Evolutionary conservation across 2,888 invertebrate genomes (phyloP).

Genomic region (Protonemura montana): DNA sequence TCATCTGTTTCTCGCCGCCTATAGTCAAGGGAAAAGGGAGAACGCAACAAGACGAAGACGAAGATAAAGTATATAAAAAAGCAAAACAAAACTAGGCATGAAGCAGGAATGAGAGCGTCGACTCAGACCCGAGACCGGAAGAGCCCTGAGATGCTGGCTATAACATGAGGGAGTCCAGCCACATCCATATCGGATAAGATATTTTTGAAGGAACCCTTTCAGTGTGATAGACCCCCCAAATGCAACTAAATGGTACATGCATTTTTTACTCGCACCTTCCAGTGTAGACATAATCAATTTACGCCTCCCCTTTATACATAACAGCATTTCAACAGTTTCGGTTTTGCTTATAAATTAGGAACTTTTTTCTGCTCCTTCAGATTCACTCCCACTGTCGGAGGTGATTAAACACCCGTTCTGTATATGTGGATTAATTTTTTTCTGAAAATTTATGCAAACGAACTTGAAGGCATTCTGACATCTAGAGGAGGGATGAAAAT

Average conservation of each 20-base stretch:
- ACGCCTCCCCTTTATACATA: not conserved
- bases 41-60: not conserved
- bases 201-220: constrained; percentile 18
- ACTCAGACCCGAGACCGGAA: not conserved
- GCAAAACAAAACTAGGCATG: constrained; percentile 20
- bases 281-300: constrained; percentile 20
- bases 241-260: constrained; percentile 32
- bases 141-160: not conserved
- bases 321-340: not conserved
- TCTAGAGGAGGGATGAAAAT: not conserved
- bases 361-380: not conserved
- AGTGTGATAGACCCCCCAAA: not conserved
- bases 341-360: not conserved
- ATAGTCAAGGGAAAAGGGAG: constrained; percentile 24
- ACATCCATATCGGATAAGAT: not conserved
- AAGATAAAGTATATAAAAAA: constrained; percentile 25
- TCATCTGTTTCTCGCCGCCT: constrained; percentile 16
- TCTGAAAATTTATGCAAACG: not conserved
- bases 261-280: not conserved
- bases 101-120: not conserved
- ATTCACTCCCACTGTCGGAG: not conserved
- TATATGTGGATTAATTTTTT: not conserved
- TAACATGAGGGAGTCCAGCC: not conserved
- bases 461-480: not conserved
- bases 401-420: not conserved